Conservation (phyloP, 1,140 invertebrate genomes). For the Parapsyche elsis region DNA sequence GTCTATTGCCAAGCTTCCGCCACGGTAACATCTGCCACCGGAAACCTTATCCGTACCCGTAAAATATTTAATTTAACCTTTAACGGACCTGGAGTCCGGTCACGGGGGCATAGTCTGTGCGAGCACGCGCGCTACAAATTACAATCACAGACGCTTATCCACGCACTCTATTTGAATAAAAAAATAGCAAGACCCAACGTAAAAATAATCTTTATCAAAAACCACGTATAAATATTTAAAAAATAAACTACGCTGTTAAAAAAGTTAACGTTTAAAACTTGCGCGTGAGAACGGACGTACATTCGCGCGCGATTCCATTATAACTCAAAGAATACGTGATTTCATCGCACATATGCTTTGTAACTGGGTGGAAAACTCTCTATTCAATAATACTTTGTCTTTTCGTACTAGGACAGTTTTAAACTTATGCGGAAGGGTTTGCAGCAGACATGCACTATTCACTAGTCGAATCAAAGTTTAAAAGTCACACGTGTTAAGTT, state of each 20-base stretch:
- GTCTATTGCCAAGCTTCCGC: slow-evolving; percentile 4
- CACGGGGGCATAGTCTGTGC: not conserved
- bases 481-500: not conserved
- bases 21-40: slow-evolving; percentile 1
- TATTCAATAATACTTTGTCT: slow-evolving; percentile 24
- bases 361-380: not conserved
- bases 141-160: too few relatives aligned
- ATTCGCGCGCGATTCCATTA: too few relatives aligned
- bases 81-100: not conserved
- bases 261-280: too few relatives aligned
- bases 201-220: too few relatives aligned
- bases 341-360: not conserved
- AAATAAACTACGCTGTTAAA: too few relatives aligned
- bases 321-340: too few relatives aligned
- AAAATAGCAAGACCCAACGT: too few relatives aligned
- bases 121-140: too few relatives aligned
- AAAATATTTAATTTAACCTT: slow-evolving; percentile 17
- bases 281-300: too few relatives aligned
- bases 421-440: too few relatives aligned
- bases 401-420: not conserved
- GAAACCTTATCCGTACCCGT: not conserved
- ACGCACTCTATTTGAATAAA: too few relatives aligned
- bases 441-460: not conserved
- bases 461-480: not conserved
- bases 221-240: too few relatives aligned